Evolutionary conservation across 2,888 invertebrate genomes (phyloP).

Genomic region (Hartigia nigra): DNA sequence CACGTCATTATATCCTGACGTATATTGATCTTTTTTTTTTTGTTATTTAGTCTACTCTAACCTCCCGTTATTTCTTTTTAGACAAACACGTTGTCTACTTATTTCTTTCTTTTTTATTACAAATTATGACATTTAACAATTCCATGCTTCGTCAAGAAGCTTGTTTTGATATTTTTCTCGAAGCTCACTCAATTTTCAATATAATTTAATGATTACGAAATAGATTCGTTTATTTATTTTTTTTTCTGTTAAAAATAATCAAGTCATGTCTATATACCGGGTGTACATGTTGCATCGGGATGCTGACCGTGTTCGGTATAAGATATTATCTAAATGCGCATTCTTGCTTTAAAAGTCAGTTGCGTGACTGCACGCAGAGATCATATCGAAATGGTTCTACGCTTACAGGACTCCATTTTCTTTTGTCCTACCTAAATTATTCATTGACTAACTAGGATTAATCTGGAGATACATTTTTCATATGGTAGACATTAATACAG

Average conservation of each 20-base stretch:
- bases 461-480: background rate
- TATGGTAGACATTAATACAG: background rate
- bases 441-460: slow-evolving; percentile 34
- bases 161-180: background rate
- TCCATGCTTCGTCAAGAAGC: too few species aligned
- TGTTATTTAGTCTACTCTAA: background rate
- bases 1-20: background rate
- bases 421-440: slow-evolving; percentile 46
- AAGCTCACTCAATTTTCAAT: background rate
- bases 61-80: rapidly evolving
- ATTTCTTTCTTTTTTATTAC: background rate
- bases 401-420: slow-evolving; percentile 19
- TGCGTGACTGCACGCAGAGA: slow-evolving; percentile 20
- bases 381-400: slow-evolving; percentile 38
- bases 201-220: background rate
- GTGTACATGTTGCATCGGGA: background rate
- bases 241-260: background rate
- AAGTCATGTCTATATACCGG: slow-evolving; percentile 3
- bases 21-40: background rate
- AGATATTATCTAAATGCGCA: slow-evolving; percentile 30
- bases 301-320: slow-evolving; percentile 20
- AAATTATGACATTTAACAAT: too few species aligned
- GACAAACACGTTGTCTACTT: background rate
- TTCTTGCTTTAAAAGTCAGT: slow-evolving; percentile 4
- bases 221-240: background rate